A percentile compares a stretch with the other conserved stretches of the same genome.
phyloP scores from a whole-genome alignment of 92 coral and sea anemone species.

The Scolanthus callimorphus region DNA sequence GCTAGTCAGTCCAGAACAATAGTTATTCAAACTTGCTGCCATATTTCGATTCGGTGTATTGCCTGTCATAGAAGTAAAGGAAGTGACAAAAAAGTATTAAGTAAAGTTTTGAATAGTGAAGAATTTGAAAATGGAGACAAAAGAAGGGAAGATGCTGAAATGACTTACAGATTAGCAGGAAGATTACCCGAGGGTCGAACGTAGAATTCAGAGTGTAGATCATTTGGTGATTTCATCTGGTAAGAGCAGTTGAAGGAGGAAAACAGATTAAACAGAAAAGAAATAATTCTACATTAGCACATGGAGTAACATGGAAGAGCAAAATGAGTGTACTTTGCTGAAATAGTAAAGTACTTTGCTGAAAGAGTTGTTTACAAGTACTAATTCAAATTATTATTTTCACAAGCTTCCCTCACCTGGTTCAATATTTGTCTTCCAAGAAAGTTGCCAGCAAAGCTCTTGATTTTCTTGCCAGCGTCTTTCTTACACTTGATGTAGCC shows the following conservation, averaged over 20 bases:
- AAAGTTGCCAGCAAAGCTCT: conserved; percentile 94
- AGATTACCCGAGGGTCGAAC: conserved; percentile 57
- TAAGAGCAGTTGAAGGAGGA: conserved; percentile 11
- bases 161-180: conserved; percentile 55
- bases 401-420: conserved; percentile 58
- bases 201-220: conserved; percentile 53
- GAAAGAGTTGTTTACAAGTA: too few species aligned
- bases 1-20: too few species aligned
- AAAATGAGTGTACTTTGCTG: background rate
- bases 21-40: too few species aligned
- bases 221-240: conserved; percentile 41
- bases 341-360: background rate
- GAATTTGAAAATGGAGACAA: too few species aligned
- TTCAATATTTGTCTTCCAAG: conserved; percentile 90
- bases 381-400: too few species aligned
- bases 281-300: too few species aligned
- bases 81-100: too few species aligned
- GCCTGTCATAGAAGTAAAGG: too few species aligned
- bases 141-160: too few species aligned
- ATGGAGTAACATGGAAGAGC: too few species aligned
- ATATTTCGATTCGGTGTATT: too few species aligned
- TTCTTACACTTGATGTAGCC: conserved; percentile 94
- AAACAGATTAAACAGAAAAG: background rate
- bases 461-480: conserved; percentile 94
- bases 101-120: too few species aligned